These are phyloP conservation scores for Thymelicus sylvestris DNA, from an alignment of 2,888 invertebrate species.

Conservation along the genomic window DNA sequence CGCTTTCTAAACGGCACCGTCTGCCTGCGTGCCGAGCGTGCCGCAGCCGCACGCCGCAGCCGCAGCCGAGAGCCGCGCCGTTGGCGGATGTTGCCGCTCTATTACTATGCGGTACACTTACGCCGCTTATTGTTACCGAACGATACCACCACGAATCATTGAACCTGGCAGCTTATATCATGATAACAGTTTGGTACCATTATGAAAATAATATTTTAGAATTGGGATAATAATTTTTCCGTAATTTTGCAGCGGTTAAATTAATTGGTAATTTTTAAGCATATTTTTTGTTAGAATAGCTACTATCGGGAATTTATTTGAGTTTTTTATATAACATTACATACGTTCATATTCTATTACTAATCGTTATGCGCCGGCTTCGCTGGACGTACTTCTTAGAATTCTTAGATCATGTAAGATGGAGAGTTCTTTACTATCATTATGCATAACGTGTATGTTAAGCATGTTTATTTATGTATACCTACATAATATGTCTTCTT, in stretches of 20 bases:
- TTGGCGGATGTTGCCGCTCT: conserved; percentile 69
- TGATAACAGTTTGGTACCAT: background rate
- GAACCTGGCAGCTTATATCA: conserved; percentile 8
- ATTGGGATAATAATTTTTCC: too few species aligned
- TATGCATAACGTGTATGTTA: background rate
- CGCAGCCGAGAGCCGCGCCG: conserved; percentile 25
- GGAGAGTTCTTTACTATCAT: background rate
- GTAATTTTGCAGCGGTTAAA: too few species aligned
- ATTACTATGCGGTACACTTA: conserved; percentile 32
- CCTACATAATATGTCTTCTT: too few species aligned
- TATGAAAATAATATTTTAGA: background rate
- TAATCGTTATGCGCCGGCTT: too few species aligned
- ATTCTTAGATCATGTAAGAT: background rate
- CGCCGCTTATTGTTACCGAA: conserved; percentile 23
- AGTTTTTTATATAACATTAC: too few species aligned
- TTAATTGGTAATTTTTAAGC: too few species aligned
- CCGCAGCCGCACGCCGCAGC: background rate
- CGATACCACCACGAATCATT: conserved; percentile 14
- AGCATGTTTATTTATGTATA: too few species aligned
- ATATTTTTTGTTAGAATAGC: too few species aligned
- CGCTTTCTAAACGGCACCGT: conserved; percentile 76
- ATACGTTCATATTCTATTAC: too few species aligned
- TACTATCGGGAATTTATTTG: too few species aligned
- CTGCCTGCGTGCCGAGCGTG: conserved; percentile 59
- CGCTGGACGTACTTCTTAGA: too few species aligned